phyloP scores from a whole-genome alignment of 2,113 vertebrate species.

The Plectropomus leopardus region DNA sequence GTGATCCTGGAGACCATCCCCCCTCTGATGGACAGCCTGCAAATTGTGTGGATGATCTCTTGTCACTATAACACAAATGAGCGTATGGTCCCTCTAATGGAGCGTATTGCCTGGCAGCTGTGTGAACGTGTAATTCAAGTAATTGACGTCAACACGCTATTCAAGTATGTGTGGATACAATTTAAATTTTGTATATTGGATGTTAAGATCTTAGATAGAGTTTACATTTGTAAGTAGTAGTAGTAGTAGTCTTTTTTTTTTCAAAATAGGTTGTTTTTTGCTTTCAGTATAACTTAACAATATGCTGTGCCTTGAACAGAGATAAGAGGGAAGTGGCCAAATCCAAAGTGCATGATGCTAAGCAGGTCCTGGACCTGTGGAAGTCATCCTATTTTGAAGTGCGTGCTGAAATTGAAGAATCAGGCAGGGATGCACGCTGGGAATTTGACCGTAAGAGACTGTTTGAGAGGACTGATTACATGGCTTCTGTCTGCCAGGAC shows the following conservation, averaged over 20 bases:
- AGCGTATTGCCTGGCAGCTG: slow-evolving; percentile 93
- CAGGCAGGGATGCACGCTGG: slow-evolving; percentile 88
- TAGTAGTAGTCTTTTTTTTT: slow-evolving; percentile 8
- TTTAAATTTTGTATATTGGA: background rate
- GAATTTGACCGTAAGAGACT: slow-evolving; percentile 94
- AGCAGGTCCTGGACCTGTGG: slow-evolving; percentile 88
- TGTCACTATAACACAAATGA: slow-evolving; percentile 91
- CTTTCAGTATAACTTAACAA: background rate
- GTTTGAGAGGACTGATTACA: slow-evolving; percentile 94
- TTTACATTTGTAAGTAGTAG: background rate
- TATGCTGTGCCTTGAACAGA: slow-evolving; percentile 75
- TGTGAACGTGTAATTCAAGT: slow-evolving; percentile 84
- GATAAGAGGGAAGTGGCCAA: slow-evolving; percentile 85
- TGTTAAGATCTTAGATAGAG: background rate
- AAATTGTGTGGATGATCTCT: slow-evolving; percentile 93
- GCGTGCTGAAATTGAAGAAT: slow-evolving; percentile 90
- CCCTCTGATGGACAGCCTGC: slow-evolving; percentile 89
- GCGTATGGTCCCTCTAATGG: slow-evolving; percentile 91
- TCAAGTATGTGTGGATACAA: slow-evolving; percentile 85
- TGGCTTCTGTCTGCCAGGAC: slow-evolving; percentile 92
- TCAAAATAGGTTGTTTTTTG: background rate
- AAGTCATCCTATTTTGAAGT: slow-evolving; percentile 90
- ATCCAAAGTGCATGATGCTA: slow-evolving; percentile 86
- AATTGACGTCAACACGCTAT: slow-evolving; percentile 86
- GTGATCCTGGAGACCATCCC: slow-evolving; percentile 88